Evolutionary conservation across 2,888 invertebrate genomes (phyloP).

Genomic region (Andrena camellia): DNA sequence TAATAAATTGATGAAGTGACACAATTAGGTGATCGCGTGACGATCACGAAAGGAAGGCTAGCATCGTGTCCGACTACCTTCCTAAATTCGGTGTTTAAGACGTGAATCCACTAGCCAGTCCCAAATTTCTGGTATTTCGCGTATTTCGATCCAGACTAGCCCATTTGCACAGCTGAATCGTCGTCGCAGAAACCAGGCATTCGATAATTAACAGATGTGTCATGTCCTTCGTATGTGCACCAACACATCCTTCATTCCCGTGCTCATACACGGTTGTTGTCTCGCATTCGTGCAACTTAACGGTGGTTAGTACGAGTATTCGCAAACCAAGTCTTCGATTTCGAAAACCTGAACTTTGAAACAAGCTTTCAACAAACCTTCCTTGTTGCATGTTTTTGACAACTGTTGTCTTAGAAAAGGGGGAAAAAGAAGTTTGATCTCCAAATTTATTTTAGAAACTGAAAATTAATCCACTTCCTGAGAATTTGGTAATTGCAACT

Average conservation of each 20-base stretch:
- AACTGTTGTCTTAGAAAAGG: too few relatives aligned
- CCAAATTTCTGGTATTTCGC: constrained; percentile 29
- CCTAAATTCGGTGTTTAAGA: constrained; percentile 29
- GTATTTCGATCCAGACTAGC: constrained; percentile 22
- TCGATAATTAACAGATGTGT: constrained; percentile 76
- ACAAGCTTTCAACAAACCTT: not conserved
- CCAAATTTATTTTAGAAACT: too few relatives aligned
- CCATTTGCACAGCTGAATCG: constrained; percentile 79
- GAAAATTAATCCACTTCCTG: too few relatives aligned
- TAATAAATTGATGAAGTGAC: constrained; percentile 29
- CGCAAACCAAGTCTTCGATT: not conserved
- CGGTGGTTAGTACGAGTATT: not conserved
- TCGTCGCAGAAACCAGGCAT: constrained; percentile 57
- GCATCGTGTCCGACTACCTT: constrained; percentile 11
- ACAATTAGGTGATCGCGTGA: constrained; percentile 50
- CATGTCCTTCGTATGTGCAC: constrained; percentile 73
- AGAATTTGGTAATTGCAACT: too few relatives aligned
- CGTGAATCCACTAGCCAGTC: not conserved
- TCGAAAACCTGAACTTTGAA: not conserved
- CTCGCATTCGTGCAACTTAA: not conserved
- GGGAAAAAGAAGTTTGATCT: too few relatives aligned
- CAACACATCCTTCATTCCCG: not conserved
- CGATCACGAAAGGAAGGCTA: constrained; percentile 27
- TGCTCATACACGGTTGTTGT: not conserved
- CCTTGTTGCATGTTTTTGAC: too few relatives aligned